Conservation (phyloP, 2,113 vertebrate genomes). For the Cavia porcellus region DNA sequence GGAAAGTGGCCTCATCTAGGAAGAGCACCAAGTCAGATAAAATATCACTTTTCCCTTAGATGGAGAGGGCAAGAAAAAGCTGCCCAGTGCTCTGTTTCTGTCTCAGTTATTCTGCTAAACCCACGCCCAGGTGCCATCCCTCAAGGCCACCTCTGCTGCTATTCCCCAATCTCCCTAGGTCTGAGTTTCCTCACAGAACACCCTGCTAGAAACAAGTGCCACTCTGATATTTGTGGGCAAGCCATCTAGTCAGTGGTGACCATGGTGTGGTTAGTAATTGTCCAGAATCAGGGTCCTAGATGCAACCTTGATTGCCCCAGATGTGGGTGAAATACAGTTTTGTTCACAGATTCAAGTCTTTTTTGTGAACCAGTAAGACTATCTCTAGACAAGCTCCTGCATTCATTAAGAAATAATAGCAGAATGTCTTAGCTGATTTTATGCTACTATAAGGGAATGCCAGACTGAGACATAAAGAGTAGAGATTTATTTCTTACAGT, state of each 20-base stretch:
- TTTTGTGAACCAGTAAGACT: not conserved
- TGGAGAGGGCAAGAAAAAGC: not conserved
- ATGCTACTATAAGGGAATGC: not conserved
- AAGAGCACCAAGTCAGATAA: not conserved
- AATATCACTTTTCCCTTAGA: not conserved
- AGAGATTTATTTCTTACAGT: not conserved
- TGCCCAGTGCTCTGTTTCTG: too few relatives aligned
- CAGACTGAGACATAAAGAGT: not conserved
- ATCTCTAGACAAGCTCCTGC: not conserved
- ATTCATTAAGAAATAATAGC: not conserved
- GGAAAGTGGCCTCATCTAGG: not conserved
- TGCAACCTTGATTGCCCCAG: not conserved
- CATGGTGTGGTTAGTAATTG: not conserved
- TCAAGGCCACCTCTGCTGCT: not conserved
- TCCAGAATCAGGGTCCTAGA: not conserved
- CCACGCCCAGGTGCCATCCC: not conserved
- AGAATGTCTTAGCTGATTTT: not conserved
- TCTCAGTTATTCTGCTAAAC: not conserved
- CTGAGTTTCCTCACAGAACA: not conserved
- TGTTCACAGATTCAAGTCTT: not conserved
- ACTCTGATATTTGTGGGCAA: fast-evolving
- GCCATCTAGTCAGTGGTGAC: not conserved
- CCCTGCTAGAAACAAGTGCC: not conserved
- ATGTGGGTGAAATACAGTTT: not conserved
- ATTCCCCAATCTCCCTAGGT: not conserved